Base-by-base conservation (phyloP, 2,797 vertebrate genomes). In the Arremon brunneinucha region DNA sequence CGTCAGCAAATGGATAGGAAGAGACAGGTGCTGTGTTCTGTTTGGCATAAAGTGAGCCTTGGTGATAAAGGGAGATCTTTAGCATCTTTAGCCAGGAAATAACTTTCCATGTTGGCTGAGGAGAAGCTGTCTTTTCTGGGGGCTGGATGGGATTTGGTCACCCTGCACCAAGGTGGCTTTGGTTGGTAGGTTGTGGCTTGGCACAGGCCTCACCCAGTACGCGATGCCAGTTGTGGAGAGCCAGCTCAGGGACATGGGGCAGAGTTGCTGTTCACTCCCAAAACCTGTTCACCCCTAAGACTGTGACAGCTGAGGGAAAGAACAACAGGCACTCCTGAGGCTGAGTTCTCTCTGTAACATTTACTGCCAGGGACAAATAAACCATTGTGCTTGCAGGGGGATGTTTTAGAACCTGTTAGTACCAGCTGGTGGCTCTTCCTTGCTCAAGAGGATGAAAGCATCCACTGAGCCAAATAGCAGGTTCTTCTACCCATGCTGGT, bases 211-310 rank as follows among this genome's bases (percentile, higher is more conserved):
- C 83, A 37, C 21, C n/a, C 70, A n/a, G 21, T 1, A 0, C 5
- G 19, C 0, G 0, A 1, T 22, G 32, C 17, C 11, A 32, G 37
- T 27, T 4, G 0, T 14, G 37, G 35, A 52, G 57, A 78, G 43
- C 23, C 65, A 44, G 60, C 43, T 9, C 6, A 26, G 53, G 20
- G 55, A 5, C 47, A 13, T 0, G 39, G 64, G 43, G n/a, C 22
- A 39, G 43, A 39, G 14, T 24, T 76, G 43, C 75, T 32, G 32
- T 7, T 77, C 34, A 12, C 24, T 12, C 46, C 30, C 6, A 5
- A 59, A 63, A n/a, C 14, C 35, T 44, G 14, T 11, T 76, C 41
- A 18, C 13, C 12, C n/a, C 32, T 3, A 3, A 37, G 50, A 14
- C 17, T 24, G 26, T 5, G 14, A 35, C 17, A 83, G 60, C 44